Percentiles rank a stretch among this genome's conserved stretches.
phyloP scores from a whole-genome alignment of 1,140 invertebrate genomes.

The Nasonia giraulti region DNA sequence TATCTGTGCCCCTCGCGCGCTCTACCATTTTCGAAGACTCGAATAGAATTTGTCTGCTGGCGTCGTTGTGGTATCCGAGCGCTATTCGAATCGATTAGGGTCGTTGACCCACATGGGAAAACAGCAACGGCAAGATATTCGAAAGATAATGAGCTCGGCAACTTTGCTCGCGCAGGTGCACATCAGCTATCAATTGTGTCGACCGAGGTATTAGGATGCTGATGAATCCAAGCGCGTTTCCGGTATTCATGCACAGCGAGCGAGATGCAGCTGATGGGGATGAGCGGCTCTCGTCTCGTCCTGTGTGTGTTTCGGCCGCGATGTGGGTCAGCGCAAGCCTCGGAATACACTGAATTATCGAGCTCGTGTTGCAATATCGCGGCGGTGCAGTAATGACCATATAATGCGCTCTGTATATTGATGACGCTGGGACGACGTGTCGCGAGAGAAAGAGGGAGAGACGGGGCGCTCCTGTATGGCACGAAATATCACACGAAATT shows the following conservation, averaged over 20 bases:
- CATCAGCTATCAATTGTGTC: background rate
- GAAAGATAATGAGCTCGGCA: too few species aligned
- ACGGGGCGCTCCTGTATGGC: background rate
- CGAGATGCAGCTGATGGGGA: background rate
- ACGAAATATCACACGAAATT: too few species aligned
- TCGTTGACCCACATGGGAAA: too few species aligned
- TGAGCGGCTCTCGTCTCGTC: background rate
- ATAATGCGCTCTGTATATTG: constrained; percentile 24
- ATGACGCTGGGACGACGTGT: background rate
- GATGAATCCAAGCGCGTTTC: constrained; percentile 15
- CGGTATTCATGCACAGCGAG: background rate
- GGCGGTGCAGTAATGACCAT: background rate
- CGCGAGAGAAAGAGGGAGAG: background rate
- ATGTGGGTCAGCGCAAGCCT: constrained; percentile 26
- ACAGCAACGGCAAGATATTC: too few species aligned
- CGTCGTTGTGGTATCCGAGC: too few species aligned
- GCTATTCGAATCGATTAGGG: too few species aligned
- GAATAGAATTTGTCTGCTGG: too few species aligned
- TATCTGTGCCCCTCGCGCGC: too few species aligned
- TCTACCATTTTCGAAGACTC: too few species aligned
- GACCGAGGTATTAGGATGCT: background rate
- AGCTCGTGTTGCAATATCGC: constrained; percentile 2
- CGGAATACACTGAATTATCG: constrained; percentile 28
- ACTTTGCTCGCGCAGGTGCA: background rate
- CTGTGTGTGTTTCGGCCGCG: background rate